Evolutionary conservation across 2,888 invertebrate species (phyloP).

Genomic region (Tenthredo amoena): DNA sequence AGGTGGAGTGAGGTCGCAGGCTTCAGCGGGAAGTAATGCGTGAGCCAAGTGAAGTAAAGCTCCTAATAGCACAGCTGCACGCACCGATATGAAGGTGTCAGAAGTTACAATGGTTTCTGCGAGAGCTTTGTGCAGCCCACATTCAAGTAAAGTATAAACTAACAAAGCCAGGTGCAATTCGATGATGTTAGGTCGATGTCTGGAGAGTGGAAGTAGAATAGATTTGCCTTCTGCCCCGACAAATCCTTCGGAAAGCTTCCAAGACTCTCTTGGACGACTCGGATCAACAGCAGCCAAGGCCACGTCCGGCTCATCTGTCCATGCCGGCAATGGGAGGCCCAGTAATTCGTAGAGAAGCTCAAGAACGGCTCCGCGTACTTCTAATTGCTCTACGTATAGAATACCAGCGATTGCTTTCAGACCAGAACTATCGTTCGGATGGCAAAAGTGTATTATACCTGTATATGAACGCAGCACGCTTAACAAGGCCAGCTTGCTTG

Average conservation of each 20-base stretch:
- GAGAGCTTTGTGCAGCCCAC: slow-evolving; percentile 92
- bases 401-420: slow-evolving; percentile 89
- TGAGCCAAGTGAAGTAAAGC: slow-evolving; percentile 94
- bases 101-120: slow-evolving; percentile 95
- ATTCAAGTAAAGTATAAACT: slow-evolving; percentile 93
- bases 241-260: slow-evolving; percentile 95
- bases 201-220: slow-evolving; percentile 92
- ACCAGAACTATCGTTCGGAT: slow-evolving; percentile 87
- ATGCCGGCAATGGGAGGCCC: slow-evolving; percentile 92
- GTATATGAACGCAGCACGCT: slow-evolving; percentile 95
- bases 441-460: slow-evolving; percentile 92
- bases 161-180: slow-evolving; percentile 95
- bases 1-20: slow-evolving; percentile 90
- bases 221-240: slow-evolving; percentile 95
- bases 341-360: slow-evolving; percentile 95
- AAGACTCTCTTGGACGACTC: slow-evolving; percentile 84
- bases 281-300: slow-evolving; percentile 95
- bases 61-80: slow-evolving; percentile 93
- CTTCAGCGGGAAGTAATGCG: slow-evolving; percentile 91
- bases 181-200: slow-evolving; percentile 92
- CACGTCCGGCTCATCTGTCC: slow-evolving; percentile 95
- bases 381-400: slow-evolving; percentile 91
- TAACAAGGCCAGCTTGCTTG: slow-evolving; percentile 90
- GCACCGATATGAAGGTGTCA: slow-evolving; percentile 93
- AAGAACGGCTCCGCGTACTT: slow-evolving; percentile 95